Evolutionary conservation across 2,113 vertebrate species (phyloP).

Genomic region (Lagopus muta): DNA sequence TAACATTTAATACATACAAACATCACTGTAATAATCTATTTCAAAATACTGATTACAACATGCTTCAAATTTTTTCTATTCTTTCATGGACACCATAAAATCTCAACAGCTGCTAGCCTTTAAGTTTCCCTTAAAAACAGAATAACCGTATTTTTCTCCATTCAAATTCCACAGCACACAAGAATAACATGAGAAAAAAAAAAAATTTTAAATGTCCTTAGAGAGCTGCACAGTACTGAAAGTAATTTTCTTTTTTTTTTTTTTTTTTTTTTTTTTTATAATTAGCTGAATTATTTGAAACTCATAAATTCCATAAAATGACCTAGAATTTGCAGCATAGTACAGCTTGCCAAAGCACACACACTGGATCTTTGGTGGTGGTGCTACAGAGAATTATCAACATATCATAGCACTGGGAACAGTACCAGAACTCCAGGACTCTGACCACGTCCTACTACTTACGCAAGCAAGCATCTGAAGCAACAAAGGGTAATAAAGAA

Average conservation of each 20-base stretch:
- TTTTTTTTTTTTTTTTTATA: background rate
- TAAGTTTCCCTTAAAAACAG: background rate
- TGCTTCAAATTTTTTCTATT: background rate
- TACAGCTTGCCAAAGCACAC: background rate
- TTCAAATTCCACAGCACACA: background rate
- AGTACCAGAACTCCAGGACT: background rate
- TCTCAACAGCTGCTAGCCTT: accelerated
- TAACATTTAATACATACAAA: background rate
- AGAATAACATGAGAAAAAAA: background rate
- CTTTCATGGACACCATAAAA: background rate
- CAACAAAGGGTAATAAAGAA: background rate
- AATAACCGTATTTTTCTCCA: background rate
- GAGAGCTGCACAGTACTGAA: background rate
- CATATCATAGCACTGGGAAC: background rate
- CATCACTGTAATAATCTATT: background rate
- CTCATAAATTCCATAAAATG: background rate
- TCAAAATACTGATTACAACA: background rate
- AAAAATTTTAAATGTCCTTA: background rate
- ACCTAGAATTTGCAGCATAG: background rate
- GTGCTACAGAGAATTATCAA: background rate
- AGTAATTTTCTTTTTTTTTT: background rate
- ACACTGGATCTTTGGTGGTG: background rate
- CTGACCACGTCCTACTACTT: background rate
- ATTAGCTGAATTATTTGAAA: background rate
- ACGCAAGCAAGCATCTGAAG: background rate